Conservation (phyloP, 2,888 invertebrate genomes). For the Lasioglossum morio region DNA sequence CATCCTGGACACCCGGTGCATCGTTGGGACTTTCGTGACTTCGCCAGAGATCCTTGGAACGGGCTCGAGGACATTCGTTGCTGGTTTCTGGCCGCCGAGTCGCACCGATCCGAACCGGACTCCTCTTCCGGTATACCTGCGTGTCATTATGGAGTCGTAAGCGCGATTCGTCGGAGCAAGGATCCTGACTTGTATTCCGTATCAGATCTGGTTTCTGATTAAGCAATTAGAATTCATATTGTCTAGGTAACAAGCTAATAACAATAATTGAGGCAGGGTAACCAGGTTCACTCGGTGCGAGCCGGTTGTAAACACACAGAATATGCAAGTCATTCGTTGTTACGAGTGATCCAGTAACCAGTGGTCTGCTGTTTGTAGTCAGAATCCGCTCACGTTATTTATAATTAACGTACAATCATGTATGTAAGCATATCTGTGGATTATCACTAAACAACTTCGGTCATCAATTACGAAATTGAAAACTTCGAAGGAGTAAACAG, state of each 20-base stretch:
- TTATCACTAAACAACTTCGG: background rate
- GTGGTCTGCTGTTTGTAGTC: background rate
- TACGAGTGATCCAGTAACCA: background rate
- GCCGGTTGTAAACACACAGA: background rate
- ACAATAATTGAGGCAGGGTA: background rate
- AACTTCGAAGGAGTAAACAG: background rate
- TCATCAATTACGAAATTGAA: background rate
- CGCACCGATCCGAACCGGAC: constrained; percentile 80
- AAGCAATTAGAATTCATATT: background rate
- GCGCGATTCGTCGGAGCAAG: background rate
- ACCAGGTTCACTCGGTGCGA: background rate
- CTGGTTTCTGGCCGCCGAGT: constrained; percentile 62
- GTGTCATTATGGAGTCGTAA: background rate
- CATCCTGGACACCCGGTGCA: constrained; percentile 90
- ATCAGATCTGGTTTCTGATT: background rate
- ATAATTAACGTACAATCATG: background rate
- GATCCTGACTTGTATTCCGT: background rate
- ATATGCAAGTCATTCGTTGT: background rate
- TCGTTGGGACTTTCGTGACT: constrained; percentile 85
- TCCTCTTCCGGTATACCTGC: constrained; percentile 93
- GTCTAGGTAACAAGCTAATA: constrained; percentile 2
- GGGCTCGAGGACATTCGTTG: constrained; percentile 68
- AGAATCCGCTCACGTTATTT: background rate
- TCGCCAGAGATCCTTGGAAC: constrained; percentile 68
- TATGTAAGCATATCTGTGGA: background rate